Evolutionary conservation across 2,797 vertebrate species (phyloP), one percentile per base, ranked within the genome.

Genomic region (Aselliscus stoliczkanus): DNA sequence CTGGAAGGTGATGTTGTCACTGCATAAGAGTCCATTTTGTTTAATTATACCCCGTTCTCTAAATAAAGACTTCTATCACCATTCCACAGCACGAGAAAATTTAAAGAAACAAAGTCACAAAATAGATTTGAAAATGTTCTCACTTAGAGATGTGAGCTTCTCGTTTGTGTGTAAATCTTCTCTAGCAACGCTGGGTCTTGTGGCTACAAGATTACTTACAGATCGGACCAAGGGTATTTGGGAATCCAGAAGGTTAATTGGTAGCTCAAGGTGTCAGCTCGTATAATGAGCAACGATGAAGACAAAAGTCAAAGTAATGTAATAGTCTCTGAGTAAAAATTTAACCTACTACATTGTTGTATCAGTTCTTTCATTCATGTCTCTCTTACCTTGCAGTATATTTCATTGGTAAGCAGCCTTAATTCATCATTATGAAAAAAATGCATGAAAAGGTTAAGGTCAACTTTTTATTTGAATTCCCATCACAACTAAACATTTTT

Each of bases 251-350:
- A 54, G 64, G 47, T 86, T 94, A 79, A 92, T 20, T 72, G 67
- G 7, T 64, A 75, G n/a, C 64, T 77, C 64, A 69, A 89, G 81
- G 25, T 69, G 13, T 87, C 75, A 90, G 69, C 58, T 14, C 4
- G 47, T 15, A 50, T 82, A 58, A 84, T 0, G 23, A 90, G 62
- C 75, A 94, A 90, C 3, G 8, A 56, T 69, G 67, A 91, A 80
- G 87, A 88, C 39, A 70, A 83, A 82, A 37, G 12, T 64, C 34
- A 84, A 88, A 89, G 81, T 75, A 84, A 89, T 80, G 42, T 34
- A 42, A 89, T 50, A 88, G 69, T 95, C 88, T 94, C 50, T 69
- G 34, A 73, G 31, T 92, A 84, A 73, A 92, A 95, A 54, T 79
- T 77, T 31, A 37, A 77, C 44, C 67, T 47, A 80, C 37, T 90